Evolutionary conservation across 1,140 invertebrate species (phyloP).

Genomic region (Ruditapes philippinarum): DNA sequence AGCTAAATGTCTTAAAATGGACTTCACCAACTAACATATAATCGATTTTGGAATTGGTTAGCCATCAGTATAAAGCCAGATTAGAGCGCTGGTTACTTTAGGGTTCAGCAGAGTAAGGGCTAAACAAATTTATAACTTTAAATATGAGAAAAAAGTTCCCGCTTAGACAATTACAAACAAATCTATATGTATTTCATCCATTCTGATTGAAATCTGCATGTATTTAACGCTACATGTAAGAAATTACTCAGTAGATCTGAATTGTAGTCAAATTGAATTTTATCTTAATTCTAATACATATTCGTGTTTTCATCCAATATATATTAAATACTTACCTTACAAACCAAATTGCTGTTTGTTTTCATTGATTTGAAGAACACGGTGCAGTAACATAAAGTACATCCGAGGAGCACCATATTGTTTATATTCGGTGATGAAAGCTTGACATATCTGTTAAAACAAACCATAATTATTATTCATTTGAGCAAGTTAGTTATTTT

Average conservation of each 20-base stretch:
- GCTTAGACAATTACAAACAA: not conserved
- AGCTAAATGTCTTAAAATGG: too few species aligned
- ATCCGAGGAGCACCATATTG: constrained; percentile 25
- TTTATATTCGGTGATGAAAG: constrained; percentile 46
- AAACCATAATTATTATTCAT: too few species aligned
- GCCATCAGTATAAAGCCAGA: too few species aligned
- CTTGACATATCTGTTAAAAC: constrained; percentile 20
- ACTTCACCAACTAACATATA: too few species aligned
- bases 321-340: not conserved
- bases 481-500: too few species aligned
- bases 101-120: too few species aligned
- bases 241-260: too few species aligned
- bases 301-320: not conserved
- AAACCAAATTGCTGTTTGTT: not conserved
- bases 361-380: constrained; percentile 74
- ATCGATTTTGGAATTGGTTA: too few species aligned
- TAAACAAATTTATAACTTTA: too few species aligned
- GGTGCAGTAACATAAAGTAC: constrained; percentile 25
- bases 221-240: too few species aligned
- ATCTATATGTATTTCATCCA: not conserved
- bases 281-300: not conserved
- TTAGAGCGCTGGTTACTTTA: too few species aligned
- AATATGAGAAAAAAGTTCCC: not conserved
- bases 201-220: not conserved
- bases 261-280: not conserved